phyloP scores from a whole-genome alignment of 64 coral and sea anemone species.

The Pocillopora damicornis region DNA sequence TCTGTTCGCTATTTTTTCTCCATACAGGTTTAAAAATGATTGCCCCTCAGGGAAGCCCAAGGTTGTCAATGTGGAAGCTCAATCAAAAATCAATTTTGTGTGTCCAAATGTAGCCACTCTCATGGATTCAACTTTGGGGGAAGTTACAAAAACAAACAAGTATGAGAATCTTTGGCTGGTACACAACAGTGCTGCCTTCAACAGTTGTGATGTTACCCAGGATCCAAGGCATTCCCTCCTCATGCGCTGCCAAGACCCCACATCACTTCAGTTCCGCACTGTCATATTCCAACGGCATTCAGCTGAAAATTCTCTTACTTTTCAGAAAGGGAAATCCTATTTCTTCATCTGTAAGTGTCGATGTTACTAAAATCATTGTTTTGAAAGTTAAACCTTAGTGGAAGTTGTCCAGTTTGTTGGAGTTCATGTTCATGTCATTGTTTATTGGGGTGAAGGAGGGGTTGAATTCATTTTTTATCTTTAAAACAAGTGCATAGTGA shows the following conservation, averaged over 20 bases:
- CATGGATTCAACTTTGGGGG: not conserved
- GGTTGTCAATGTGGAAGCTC: not conserved
- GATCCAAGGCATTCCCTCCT: not conserved
- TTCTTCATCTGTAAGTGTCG: slow-evolving; percentile 19
- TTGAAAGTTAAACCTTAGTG: not conserved
- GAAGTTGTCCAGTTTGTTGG: no score
- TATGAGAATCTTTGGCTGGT: slow-evolving; percentile 29
- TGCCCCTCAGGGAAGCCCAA: not conserved
- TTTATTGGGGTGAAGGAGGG: not conserved
- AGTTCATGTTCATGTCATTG: no score
- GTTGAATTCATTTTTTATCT: not conserved
- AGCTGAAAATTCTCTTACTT: not conserved
- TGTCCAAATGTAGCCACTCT: slow-evolving; percentile 23
- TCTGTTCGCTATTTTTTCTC: not conserved
- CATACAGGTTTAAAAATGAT: not conserved
- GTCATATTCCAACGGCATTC: not conserved
- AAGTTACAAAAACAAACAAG: not conserved
- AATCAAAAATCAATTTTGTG: slow-evolving; percentile 22
- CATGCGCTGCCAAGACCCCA: not conserved
- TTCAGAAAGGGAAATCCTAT: not conserved
- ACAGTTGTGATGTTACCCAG: not conserved
- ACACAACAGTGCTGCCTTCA: not conserved
- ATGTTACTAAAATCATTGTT: not conserved
- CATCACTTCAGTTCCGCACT: not conserved
- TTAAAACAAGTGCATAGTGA: no score